Base-by-base conservation (phyloP, 2,113 vertebrate species). In the Centropus bengalensis region DNA sequence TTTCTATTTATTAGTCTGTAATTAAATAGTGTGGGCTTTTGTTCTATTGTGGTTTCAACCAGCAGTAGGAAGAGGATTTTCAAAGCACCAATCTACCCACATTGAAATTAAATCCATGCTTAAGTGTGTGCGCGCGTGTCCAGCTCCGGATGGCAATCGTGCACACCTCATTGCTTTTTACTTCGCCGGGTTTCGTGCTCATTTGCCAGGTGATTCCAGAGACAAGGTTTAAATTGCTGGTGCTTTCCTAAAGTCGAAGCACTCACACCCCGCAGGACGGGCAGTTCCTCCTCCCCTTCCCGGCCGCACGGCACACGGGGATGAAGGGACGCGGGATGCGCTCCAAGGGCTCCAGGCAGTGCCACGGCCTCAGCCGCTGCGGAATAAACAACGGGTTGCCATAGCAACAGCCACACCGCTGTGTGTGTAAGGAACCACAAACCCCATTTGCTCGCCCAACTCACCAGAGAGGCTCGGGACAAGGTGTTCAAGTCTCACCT, bases 81-180 rank as follows among this genome's bases (percentile, higher is more conserved):
- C 76, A 73, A 85, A 77, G 75, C 87, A 91, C 63, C 3, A 1
- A 70, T 75, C 56, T 88, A 63, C 75, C 68, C 1, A 0, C 47
- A 45, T 16, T 88, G 27, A 60, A 93, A 83, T 95, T 94, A 96
- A 87, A 91, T 74, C 91, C 88, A 38, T 38, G 92, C 67, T 79
- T 70, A 77, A 74, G 86, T 74, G 33, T 11, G 56, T 32, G 71
- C 82, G 71, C 82, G 62, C 23, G 83, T 82, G 83, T 69, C 86
- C 89, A 56, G 91, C 86, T 87, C 85, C 5, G 8, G 73, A 78
- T 92, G 77, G 54, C 86, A 95, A 96, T 96, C 92, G 91, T 74
- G 77, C 94, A 94, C 83, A 95, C 93, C 83, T 95, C 96, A 93
- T 96, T 97, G 89, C 93, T 85, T 89, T 96, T 97, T 92, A 92